phyloP scores from a whole-genome alignment of 2,888 invertebrate species.

The Nipponacmea schrenckii region DNA sequence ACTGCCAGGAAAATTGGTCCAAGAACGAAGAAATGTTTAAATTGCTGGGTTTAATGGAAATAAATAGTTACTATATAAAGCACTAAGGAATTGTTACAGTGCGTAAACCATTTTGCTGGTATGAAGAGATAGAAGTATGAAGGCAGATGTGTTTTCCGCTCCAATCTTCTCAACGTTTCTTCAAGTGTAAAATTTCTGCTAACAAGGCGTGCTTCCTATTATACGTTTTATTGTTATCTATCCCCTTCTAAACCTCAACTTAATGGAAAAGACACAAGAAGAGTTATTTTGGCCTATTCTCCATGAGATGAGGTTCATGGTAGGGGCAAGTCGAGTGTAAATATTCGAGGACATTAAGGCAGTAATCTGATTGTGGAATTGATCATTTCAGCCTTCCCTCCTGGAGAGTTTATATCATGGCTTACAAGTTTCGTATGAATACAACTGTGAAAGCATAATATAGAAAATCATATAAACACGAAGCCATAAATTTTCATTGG shows the following conservation, averaged over 20 bases:
- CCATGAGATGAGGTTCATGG: conserved; percentile 1
- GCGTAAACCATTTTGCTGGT: too few relatives aligned
- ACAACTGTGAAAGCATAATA: too few relatives aligned
- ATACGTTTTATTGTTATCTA: conserved; percentile 18
- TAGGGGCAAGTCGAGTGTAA: conserved; percentile 13
- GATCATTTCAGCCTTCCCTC: background rate
- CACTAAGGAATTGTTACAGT: background rate
- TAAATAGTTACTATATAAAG: conserved; percentile 10
- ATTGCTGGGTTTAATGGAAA: conserved; percentile 16
- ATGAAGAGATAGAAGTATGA: too few relatives aligned
- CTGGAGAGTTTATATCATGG: too few relatives aligned
- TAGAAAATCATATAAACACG: too few relatives aligned
- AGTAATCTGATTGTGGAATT: background rate
- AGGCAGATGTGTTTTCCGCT: conserved; percentile 7
- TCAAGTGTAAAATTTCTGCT: conserved; percentile 23
- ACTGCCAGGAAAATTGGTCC: conserved; percentile 10
- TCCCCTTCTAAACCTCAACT: conserved; percentile 17
- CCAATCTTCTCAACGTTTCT: background rate
- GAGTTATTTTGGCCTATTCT: background rate
- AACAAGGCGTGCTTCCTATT: conserved; percentile 22
- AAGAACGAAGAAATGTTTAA: conserved; percentile 12
- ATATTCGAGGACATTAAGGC: conserved; percentile 8
- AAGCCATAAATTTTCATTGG: too few relatives aligned
- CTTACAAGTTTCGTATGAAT: too few relatives aligned
- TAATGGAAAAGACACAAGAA: conserved; percentile 17